Base-by-base conservation (phyloP, 2,888 invertebrate genomes). In the Pollenia amentaria region DNA sequence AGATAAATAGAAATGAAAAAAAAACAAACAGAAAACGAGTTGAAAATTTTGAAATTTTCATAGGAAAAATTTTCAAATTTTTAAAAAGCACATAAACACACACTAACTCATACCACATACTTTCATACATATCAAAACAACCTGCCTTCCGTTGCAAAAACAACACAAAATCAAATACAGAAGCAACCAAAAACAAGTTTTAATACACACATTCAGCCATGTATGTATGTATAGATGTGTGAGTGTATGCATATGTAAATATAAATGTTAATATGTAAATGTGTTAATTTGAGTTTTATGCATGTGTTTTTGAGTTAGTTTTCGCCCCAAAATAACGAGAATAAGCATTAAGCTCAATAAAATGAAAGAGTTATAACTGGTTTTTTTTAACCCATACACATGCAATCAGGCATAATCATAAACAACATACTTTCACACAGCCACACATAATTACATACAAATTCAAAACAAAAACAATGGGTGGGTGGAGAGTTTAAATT, bases 301-400 rank as follows among this genome's bases (percentile, higher is more conserved):
- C 87, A 87, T 51, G 76, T 77, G 84, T 77, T 87, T 84, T 87
- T 87, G 87, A 87, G 87, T 87, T 87, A 80, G 87, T 87, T 87
- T 87, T 87, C 87, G 84, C 84, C 87, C 87, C 87, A 87, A 87
- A 87, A 87, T 77, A 84, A 87, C 73, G 80, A 84, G 84, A 87
- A 87, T 87, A 87, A 87, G 73, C 67, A 84, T 87, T 81, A 84
- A 81, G 67, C 87, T 87, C 87, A 87, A 84, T 84, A 64, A 87
- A 87, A 77, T 84, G 80, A 87, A 87, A 84, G 87, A 87, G 87
- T 87, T 87, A 87, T 84, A 84, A 87, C 87, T 84, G 70, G 77
- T 65, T 77, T 67, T 80, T n/a, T 42, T 42, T 14, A 57, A 29
- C 40, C 67, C 69, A 62, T 6, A 29, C 38, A 53, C 40, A 29